Base-by-base conservation (phyloP, 2,888 invertebrate species). In the Caenorhabditis sp. region DNA sequence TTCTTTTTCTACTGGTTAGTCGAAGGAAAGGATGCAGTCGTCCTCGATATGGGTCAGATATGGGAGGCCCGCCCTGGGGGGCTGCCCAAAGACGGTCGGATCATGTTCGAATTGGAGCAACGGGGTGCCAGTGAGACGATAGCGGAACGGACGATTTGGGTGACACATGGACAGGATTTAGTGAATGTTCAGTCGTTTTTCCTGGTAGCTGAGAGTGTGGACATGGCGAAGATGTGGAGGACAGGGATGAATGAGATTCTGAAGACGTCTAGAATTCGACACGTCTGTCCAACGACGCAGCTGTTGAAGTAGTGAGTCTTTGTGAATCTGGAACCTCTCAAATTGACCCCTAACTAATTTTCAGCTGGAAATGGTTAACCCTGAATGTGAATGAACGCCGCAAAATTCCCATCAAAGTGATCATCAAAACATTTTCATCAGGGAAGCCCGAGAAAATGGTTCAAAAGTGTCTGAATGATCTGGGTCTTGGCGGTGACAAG, bases 131-230 rank as follows among this genome's bases (percentile, higher is more conserved):
- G 86, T 49, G 95, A 94, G 83, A 91, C 92, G 59, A 93, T 98
- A 86, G 98, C 98, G 90, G 96, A 97, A 85, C 95, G 97, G 92
- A 97, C 97, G 6, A 94, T 99, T 66, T 97, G 98, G 82, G 96
- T 99, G 92, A 98, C 98, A 93, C 97, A 97, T 92, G 98, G 98
- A 14, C 96, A 96, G 19, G 99, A 99, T 94, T 96, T 99, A 93
- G 99, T 99, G 93, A 98, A 98, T 93, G 97, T 98, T 93, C 97
- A 96, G 93, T 97, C 97, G 93, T 97, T 97, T 92, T 97, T 97
- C 82, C 95, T 99, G 90, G 96, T 98, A 84, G 98, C 97, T 92
- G 95, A 96, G 16, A 96, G 97, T 94, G 95, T 96, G 22, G 96
- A 95, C 86, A 96, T 96, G 24, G 98, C 98, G 59, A 97, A 96